Base-by-base conservation (phyloP, 2,888 invertebrate genomes). In the Griposia aprilina region DNA sequence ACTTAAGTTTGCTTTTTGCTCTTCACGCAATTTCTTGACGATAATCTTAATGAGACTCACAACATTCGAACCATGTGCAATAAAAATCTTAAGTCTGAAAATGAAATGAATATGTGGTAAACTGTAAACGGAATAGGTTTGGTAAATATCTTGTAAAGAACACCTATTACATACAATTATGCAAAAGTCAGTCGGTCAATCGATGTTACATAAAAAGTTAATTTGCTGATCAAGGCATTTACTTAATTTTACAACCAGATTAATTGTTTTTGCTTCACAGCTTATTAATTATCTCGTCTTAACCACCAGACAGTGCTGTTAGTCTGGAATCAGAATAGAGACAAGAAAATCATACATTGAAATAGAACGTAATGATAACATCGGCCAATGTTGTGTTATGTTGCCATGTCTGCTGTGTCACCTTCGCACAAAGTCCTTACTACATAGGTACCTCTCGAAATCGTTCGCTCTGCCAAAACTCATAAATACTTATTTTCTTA, bases 401-500 rank as follows among this genome's bases (percentile, higher is more conserved):
- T 76, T 75, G 70, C 80, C 60, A 67, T 76, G 15, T 41, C 69
- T 48, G 48, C 41, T 67, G 77, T 82, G 82, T 87, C 86, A 82
- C 76, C 77, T 84, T 86, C 57, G 59, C 52, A 20, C 71, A 73
- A 60, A 73, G 66, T 76, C 45, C 23, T 36, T 15, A 63, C 30
- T 60, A 30, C 30, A 36, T 36, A n/a, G n/a, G n/a, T n/a, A 36
- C 59, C 11, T 57, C 70, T 48, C 36, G 13, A 76, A 63, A 70
- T 45, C 66, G 45, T 55, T 60, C 20, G 7, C 63, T 48, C 30
- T 86, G 88, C 88, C 88, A 88, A 86, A 63, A 76, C 74, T 72
- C 55, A 52, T 69, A 80, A 67, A 76, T 76, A 72, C 65, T 36
- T 69, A 36, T 76, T 78, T 74, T 75, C 76, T 76, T 70, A 74